phyloP scores from a whole-genome alignment of 2,888 invertebrate genomes.

The Diaphora mendica region DNA sequence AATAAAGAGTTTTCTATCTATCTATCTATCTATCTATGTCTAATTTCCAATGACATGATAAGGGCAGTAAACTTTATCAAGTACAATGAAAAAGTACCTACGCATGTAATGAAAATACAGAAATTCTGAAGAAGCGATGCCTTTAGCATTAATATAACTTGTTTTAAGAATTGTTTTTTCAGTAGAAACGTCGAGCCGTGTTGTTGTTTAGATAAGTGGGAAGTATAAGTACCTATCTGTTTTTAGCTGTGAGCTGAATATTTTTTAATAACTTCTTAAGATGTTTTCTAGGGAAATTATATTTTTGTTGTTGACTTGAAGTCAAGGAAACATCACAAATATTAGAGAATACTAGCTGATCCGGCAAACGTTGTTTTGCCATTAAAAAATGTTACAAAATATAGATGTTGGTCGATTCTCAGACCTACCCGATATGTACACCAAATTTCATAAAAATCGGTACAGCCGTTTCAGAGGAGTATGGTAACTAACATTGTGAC shows the following conservation, averaged over 20 bases:
- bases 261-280: neutral
- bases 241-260: neutral
- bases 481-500: too few species aligned
- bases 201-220: constrained; percentile 4
- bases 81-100: neutral
- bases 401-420: too few species aligned
- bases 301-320: neutral
- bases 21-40: too few species aligned
- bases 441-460: too few species aligned
- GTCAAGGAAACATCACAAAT: neutral
- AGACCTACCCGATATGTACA: too few species aligned
- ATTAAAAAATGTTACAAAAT: too few species aligned
- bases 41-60: neutral
- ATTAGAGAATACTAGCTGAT: neutral
- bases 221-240: neutral
- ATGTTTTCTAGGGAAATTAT: neutral
- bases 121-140: neutral
- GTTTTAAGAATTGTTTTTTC: constrained; percentile 3
- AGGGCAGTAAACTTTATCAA: neutral
- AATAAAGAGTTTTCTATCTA: too few species aligned
- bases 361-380: too few species aligned
- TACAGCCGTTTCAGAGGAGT: too few species aligned
- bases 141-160: neutral
- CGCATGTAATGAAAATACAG: neutral
- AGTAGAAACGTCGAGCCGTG: neutral